Base-by-base conservation (phyloP, 1,140 invertebrate genomes). In the Drosophila sechellia region DNA sequence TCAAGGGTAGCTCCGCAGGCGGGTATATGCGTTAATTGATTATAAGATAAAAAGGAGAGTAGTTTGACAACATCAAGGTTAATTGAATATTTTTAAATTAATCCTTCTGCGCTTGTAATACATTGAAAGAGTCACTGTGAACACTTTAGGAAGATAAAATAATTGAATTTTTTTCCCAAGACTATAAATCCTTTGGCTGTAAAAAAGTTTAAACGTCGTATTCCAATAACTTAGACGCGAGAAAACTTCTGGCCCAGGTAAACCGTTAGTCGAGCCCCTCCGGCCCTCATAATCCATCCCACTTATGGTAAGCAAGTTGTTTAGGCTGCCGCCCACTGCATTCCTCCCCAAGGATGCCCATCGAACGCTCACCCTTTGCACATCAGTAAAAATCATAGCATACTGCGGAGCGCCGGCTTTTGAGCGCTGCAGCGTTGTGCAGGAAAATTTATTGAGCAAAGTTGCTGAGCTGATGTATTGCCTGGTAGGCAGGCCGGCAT, bases 391-490 rank as follows among this genome's bases (percentile, higher is more conserved):
- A 87, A 83, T 83, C 85, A 80, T 89, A 68, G 84, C 84, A 89
- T 89, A 78, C 84, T 84, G 77, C 69, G 80, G 68, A 69, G 80
- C 85, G 85, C 77, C 80, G 78, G 70, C 65, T 46, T 45, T 37
- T 37, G 53, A 64, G 77, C 79, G 74, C 85, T 77, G 61, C 71
- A 64, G 77, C 79, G 74, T 80, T 77, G 61, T 74, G 77, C 59
- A 68, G 50, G 61, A 74, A 89, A 89, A 89, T 89, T 89, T 89
- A 89, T 89, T 89, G 84, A 80, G 77, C 80, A 89, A 89, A 87
- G 83, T 87, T 87, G 84, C 81, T 86, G 81, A 86, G 79, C 83
- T 87, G 84, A 87, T 87, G 84, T 84, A 87, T 87, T 48, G 69
- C 49, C 57, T 22, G 35, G 35, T 49, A 53, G 46, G 46, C 68